Evolutionary conservation across 2,888 invertebrate genomes (phyloP).

Genomic region (Lysandra bellargus): DNA sequence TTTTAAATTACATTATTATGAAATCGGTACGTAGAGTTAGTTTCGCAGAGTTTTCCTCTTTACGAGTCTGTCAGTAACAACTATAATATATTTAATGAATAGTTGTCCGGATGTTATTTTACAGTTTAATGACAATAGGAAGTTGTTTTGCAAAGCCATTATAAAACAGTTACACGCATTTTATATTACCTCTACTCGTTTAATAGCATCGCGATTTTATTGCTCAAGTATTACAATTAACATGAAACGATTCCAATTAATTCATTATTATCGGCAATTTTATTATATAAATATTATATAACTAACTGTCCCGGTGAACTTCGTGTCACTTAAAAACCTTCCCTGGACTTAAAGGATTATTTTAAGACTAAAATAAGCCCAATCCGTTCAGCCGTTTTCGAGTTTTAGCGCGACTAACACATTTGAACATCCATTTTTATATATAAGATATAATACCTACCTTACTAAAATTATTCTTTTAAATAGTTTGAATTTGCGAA

Average conservation of each 20-base stretch:
- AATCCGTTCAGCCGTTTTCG: too few species aligned
- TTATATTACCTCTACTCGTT: neutral
- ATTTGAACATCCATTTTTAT: too few species aligned
- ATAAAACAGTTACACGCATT: slow-evolving; percentile 15
- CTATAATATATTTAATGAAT: neutral
- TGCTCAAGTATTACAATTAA: neutral
- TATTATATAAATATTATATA: neutral
- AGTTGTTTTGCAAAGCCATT: slow-evolving; percentile 5
- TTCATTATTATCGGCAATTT: neutral
- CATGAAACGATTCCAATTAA: neutral
- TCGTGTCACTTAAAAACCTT: too few species aligned
- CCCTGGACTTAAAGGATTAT: too few species aligned
- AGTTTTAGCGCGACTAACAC: too few species aligned
- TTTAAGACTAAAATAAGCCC: too few species aligned
- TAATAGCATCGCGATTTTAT: neutral
- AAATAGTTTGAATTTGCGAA: neutral
- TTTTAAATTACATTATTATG: neutral
- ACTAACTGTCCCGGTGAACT: too few species aligned
- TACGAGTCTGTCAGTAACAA: neutral
- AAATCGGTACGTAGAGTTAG: neutral
- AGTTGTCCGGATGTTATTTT: slow-evolving; percentile 3
- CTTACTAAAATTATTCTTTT: neutral
- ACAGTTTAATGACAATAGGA: slow-evolving; percentile 1
- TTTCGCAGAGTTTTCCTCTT: neutral
- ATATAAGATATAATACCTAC: neutral